Evolutionary conservation across 2,113 vertebrate genomes (phyloP), one percentile per base, ranked within the genome.

Genomic region (Poeciliopsis turrubarensis): DNA sequence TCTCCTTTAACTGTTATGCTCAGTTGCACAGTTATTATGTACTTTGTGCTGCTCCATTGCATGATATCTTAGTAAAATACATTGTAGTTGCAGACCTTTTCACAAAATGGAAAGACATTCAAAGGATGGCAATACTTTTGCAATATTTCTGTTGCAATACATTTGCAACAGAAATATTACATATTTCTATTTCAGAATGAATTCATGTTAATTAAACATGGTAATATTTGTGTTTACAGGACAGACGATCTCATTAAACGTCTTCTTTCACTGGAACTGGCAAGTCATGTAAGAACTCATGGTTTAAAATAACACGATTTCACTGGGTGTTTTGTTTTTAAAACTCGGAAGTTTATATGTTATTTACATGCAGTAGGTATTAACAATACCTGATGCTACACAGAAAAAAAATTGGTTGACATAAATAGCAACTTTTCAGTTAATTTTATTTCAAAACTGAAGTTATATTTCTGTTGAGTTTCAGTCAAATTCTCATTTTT

Each of bases 191-290:
- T 54, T 7, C 17, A 54, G 51, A 22, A 57, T 57, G 22, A 47
- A 19, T 47, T 15, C 17, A 17, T 47, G 44, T 47, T 47, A 19
- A 17, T 47, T 47, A 47, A 19, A n/a, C 51, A n/a, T 57, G 5
- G 9, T 19, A n/a, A 1, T 47, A 47, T 89, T 83, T 85, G 14
- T 87, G 25, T 84, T 72, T 87, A 76, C 86, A 99, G 98, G 6
- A 92, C 95, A 37, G 96, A 98, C 14, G 96, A 97, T 77, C 41
- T 98, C 2, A 96, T 99, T 74, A 97, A 86, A 91, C 95, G 94
- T 70, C 76, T 99, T n/a, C 79, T 99, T 73, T 96, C 96, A 1
- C 78, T 99, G 95, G 97, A 99, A 89, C 94, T 99, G 87, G 97
- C 96, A 11, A 95, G 73, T 82, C 94, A 96, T 89, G 98, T 99